phyloP scores from a whole-genome alignment of 1,140 invertebrate genomes.

The Hylaeus anthracinus region DNA sequence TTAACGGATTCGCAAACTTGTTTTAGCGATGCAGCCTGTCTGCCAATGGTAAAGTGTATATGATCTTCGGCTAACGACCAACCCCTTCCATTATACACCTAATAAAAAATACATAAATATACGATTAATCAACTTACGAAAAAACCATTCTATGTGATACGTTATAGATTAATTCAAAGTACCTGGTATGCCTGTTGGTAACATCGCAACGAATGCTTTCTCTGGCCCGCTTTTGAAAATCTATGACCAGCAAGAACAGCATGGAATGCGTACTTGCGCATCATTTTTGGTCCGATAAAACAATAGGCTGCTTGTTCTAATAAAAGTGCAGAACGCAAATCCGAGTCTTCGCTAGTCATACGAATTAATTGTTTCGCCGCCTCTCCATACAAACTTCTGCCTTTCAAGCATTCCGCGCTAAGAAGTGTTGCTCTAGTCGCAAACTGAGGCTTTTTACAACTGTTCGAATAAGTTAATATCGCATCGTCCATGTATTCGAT shows the following conservation, averaged over 20 bases:
- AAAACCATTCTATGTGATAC: not conserved
- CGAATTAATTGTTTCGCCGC: conserved; percentile 96
- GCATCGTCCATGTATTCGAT: conserved; percentile 96
- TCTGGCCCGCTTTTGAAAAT: conserved; percentile 94
- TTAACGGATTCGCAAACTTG: conserved; percentile 87
- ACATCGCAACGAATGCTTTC: conserved; percentile 93
- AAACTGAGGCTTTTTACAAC: conserved; percentile 93
- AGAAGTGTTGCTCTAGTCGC: conserved; percentile 94
- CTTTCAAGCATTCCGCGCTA: conserved; percentile 92
- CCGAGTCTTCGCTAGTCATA: conserved; percentile 97
- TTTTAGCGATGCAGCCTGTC: conserved; percentile 91
- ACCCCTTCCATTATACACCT: conserved; percentile 90
- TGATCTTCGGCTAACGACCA: conserved; percentile 97
- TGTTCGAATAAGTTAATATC: conserved; percentile 93
- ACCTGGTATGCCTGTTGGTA: conserved; percentile 96
- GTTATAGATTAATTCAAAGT: conserved; percentile 30
- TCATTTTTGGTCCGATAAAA: conserved; percentile 91
- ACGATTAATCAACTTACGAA: not conserved
- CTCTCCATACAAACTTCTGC: conserved; percentile 89
- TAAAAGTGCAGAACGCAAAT: conserved; percentile 93
- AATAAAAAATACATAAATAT: conserved; percentile 5
- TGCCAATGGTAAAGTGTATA: conserved; percentile 95
- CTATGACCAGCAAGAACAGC: conserved; percentile 96
- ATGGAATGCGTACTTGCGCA: conserved; percentile 98
- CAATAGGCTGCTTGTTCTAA: conserved; percentile 98